Evolutionary conservation across 2,888 invertebrate genomes (phyloP), one percentile per base, ranked within the genome.

Genomic region (Eristalis tenax): DNA sequence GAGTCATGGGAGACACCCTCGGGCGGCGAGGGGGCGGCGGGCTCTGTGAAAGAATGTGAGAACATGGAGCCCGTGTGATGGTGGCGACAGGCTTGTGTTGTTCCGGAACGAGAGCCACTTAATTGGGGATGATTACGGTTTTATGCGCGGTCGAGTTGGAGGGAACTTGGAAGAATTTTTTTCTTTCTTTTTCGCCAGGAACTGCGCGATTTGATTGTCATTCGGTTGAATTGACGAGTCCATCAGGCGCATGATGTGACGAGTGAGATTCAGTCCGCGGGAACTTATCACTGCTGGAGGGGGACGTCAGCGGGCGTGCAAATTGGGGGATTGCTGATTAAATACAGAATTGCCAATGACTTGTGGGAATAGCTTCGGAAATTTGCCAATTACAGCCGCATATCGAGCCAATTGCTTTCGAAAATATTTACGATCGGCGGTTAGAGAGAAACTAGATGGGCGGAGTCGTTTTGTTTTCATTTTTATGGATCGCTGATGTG

Each of bases 101-200:
- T 50, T 50, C 23, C 64, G 65, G 65, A 75, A 76, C 66, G 68
- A 32, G 68, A 77, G 68, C 22, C 61, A 63, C 69, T 69, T 69
- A 77, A 77, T 77, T 77, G 61, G 77, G 50, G 50, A 69, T 77
- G 77, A 77, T 77, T 77, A 69, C 26, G 32, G 35, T 35, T 69
- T 77, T 32, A 32, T 77, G 68, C 43, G 40, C 43, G 40, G 11
- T 66, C 38, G 40, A 43, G 59, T 57, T 43, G 38, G 18, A 38
- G 40, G 18, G 50, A 18, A 50, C 18, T n/a, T 18, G 2, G 8
- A 50, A 50, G n/a, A 50, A 43, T 43, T 59, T 63, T 13, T 56
- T 38, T 66, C 22, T 2, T 56, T 23, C 57, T 56, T 15, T 32
- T 57, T 38, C 13, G 4, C 56, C 1, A 2, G 40, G 22, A 65